Evolutionary conservation across 1,140 invertebrate species (phyloP).

Genomic region (Parapsyche elsis): DNA sequence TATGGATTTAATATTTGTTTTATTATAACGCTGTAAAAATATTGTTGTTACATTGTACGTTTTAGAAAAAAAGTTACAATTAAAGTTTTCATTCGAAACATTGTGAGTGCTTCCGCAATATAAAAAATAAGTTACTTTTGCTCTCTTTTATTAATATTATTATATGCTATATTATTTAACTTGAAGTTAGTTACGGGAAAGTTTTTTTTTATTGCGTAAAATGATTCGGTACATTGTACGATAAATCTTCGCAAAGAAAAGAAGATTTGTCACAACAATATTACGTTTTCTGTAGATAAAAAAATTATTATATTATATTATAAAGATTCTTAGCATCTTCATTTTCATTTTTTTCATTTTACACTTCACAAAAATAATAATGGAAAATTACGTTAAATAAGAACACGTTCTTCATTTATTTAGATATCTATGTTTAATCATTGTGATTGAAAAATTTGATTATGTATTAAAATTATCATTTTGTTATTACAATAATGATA

Average conservation of each 20-base stretch:
- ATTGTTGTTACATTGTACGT: constrained; percentile 1
- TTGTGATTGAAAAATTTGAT: too few relatives aligned
- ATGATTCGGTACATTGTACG: not conserved
- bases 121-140: constrained; percentile 14
- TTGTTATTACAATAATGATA: not conserved
- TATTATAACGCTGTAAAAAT: not conserved
- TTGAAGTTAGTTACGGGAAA: not conserved
- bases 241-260: not conserved
- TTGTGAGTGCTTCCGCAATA: constrained; percentile 17
- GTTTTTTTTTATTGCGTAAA: constrained; percentile 14
- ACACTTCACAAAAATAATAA: not conserved
- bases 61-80: not conserved
- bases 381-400: not conserved
- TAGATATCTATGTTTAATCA: too few relatives aligned
- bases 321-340: not conserved
- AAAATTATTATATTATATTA: not conserved
- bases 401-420: too few relatives aligned
- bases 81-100: constrained; percentile 18
- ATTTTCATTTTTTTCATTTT: not conserved
- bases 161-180: not conserved
- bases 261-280: constrained; percentile 1
- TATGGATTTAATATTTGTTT: not conserved
- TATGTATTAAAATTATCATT: constrained; percentile 19
- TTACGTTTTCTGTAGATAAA: constrained; percentile 1
- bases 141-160: constrained; percentile 5